A percentile compares a stretch with the other conserved stretches of the same genome.
phyloP scores from a whole-genome alignment of 2,888 invertebrate species.

The Agriopis marginaria region DNA sequence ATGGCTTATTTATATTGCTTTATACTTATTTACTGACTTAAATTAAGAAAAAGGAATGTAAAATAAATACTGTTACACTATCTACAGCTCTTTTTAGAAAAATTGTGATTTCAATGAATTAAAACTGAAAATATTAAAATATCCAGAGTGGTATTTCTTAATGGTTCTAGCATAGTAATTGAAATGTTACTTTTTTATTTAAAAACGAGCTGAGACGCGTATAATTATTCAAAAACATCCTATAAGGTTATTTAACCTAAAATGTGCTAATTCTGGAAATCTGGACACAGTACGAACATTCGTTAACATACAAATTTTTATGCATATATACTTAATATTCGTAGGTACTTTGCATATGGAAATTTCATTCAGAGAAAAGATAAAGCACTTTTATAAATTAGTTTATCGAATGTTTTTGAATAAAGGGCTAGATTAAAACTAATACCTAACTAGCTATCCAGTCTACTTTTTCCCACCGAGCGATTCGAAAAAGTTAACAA shows the following conservation, averaged over 20 bases:
- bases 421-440: not conserved
- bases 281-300: too few relatives aligned
- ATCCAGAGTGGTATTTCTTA: too few relatives aligned
- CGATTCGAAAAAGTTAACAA: conserved; percentile 82
- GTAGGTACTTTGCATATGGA: too few relatives aligned
- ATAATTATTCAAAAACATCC: conserved; percentile 1
- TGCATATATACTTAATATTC: too few relatives aligned
- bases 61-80: conserved; percentile 26
- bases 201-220: conserved; percentile 4
- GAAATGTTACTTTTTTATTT: not conserved
- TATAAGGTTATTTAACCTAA: too few relatives aligned
- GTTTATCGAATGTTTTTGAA: not conserved
- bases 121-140: too few relatives aligned
- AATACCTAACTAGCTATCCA: not conserved
- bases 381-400: not conserved
- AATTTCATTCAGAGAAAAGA: too few relatives aligned
- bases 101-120: not conserved
- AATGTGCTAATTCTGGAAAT: too few relatives aligned
- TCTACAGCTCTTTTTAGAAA: conserved; percentile 6
- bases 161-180: too few relatives aligned
- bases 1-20: conserved; percentile 22
- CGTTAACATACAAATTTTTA: too few relatives aligned
- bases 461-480: conserved; percentile 78
- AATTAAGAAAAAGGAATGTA: conserved; percentile 25
- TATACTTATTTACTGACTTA: conserved; percentile 13